Evolutionary conservation across 2,113 vertebrate species (phyloP), one percentile per base, ranked within the genome.

Genomic region (Megaceryle maxima): DNA sequence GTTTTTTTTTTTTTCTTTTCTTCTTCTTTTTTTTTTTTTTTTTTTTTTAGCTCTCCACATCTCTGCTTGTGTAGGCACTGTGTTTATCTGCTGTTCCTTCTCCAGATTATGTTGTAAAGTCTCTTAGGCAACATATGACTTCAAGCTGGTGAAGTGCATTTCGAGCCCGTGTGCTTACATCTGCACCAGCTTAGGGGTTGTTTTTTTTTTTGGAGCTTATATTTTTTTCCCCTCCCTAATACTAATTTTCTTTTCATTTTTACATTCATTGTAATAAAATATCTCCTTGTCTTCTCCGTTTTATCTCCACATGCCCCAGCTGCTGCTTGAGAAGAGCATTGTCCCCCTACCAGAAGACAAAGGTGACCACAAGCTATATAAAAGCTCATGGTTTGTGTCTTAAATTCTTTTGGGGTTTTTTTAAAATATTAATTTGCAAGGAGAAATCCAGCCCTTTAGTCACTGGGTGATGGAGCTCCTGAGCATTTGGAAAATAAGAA

Each of bases 121-220:
- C 87, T 93, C 83, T 78, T 12, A 31, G 57, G 81, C 77, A 72
- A 89, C 76, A 89, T 77, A 35, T 75, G 93, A 94, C 33, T 88
- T 46, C 76, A 73, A 88, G 95, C 90, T 91, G 92, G 87, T 2
- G 16, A 50, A 35, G 43, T 4, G 24, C 60, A 1, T 75, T 48
- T 66, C 21, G 1, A 56, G 11, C 51, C 70, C 76, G 10, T 10
- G 56, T 70, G 79, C 76, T 86, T 35, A 9, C 9, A 4, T 72
- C n/a, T 55, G 35, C 48, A 31, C 24, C 13, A 46, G 28, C 51
- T 56, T 28, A 41, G 39, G 0, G 50, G 37, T 7, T 20, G 20
- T 31, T 51, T 25, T 20, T 46, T 31, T 51, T 25, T 51, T 51
- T 51, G 24, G 50, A 51, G 50, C 50, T 51, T 51, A 13, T 51